Evolutionary conservation across 53 echinoderm and acorn worm genomes (phyloP).

Genomic region (Pentamera pediparva): DNA sequence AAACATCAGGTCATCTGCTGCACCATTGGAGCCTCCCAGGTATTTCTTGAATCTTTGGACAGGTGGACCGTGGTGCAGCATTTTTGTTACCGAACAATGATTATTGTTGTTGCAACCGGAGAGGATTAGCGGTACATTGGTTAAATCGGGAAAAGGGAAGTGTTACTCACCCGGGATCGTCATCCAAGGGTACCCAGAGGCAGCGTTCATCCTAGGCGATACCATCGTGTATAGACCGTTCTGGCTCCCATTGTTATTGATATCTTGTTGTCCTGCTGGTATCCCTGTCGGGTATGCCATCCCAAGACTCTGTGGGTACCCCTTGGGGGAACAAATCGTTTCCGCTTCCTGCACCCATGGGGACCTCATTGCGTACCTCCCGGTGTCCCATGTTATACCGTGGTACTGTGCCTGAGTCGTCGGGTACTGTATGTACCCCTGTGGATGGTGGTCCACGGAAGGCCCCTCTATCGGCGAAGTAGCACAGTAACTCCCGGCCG

Average conservation of each 20-base stretch:
- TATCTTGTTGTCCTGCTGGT: slow-evolving; percentile 5
- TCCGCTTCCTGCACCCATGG: slow-evolving; percentile 23
- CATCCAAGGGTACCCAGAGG: slow-evolving; percentile 61
- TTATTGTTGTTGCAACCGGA: no score
- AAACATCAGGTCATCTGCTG: no score
- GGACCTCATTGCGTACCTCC: slow-evolving; percentile 26
- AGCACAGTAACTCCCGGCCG: slow-evolving; percentile 26
- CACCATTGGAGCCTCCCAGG: no score
- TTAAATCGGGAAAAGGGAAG: no score
- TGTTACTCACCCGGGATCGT: slow-evolving; percentile 41
- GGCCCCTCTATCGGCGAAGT: slow-evolving; percentile 5
- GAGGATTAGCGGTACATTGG: no score
- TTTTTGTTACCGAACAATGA: no score
- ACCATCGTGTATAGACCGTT: slow-evolving; percentile 19
- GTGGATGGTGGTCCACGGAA: slow-evolving; percentile 4
- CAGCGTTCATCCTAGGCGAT: slow-evolving; percentile 23
- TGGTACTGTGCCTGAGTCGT: background rate
- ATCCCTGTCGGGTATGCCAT: slow-evolving; percentile 7
- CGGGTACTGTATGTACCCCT: background rate
- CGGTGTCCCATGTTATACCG: slow-evolving; percentile 11
- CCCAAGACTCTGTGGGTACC: background rate
- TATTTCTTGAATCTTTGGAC: no score
- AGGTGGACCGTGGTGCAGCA: no score
- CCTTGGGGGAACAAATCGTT: background rate
- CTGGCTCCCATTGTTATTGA: slow-evolving; percentile 21